These are phyloP conservation scores for Sisor rabdophorus DNA, from an alignment of 2,113 vertebrate species.

Conservation along the genomic window DNA sequence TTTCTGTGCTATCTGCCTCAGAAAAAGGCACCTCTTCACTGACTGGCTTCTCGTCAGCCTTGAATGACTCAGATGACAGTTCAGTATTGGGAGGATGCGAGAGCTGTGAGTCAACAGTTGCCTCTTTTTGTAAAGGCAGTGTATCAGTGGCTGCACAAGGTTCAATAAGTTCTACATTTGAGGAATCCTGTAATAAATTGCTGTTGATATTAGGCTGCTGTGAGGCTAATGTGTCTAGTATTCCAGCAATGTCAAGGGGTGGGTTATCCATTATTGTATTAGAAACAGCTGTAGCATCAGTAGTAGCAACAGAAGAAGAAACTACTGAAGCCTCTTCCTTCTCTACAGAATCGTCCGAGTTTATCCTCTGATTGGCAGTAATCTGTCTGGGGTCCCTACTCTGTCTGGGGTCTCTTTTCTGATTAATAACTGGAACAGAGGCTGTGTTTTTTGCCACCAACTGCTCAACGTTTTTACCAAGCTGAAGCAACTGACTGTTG, in stretches of 20 bases:
- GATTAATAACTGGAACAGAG: conserved; percentile 67
- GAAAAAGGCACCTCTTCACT: conserved; percentile 54
- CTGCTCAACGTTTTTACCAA: conserved; percentile 73
- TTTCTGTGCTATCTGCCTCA: conserved; percentile 54
- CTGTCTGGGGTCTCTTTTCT: conserved; percentile 77
- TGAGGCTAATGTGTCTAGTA: conserved; percentile 31
- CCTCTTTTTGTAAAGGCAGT: conserved; percentile 15
- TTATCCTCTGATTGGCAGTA: conserved; percentile 53
- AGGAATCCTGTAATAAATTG: conserved; percentile 9
- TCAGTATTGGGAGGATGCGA: conserved; percentile 14
- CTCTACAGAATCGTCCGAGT: conserved; percentile 60
- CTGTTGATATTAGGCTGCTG: conserved; percentile 20
- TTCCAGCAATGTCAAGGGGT: conserved; percentile 31
- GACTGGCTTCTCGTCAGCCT: conserved; percentile 47
- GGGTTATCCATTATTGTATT: conserved; percentile 36
- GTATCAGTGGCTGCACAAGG: conserved; percentile 35
- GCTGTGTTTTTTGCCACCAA: conserved; percentile 60
- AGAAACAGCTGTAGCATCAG: conserved; percentile 21
- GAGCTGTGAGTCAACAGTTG: conserved; percentile 30
- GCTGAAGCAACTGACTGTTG: conserved; percentile 75
- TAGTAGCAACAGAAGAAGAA: conserved; percentile 13
- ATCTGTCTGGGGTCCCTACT: conserved; percentile 83
- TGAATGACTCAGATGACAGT: conserved; percentile 15
- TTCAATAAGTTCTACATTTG: conserved; percentile 32
- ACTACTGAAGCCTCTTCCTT: conserved; percentile 50